Conservation (phyloP, 2,888 invertebrate genomes). For the Halocaridina rubra region DNA sequence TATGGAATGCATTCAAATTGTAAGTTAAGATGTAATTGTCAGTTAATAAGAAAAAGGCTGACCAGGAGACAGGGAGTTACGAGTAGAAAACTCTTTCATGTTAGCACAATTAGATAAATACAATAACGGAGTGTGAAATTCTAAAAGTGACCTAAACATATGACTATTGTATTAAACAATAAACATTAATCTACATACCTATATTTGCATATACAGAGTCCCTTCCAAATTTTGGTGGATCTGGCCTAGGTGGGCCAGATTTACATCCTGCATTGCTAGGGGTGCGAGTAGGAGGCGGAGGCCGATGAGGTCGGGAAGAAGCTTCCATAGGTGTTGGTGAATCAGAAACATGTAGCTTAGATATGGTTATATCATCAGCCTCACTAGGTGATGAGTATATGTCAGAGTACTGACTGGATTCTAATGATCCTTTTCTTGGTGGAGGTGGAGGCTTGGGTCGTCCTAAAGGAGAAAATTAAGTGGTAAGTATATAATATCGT, state of each 20-base stretch:
- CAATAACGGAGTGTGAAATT: too few relatives aligned
- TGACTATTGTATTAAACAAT: too few relatives aligned
- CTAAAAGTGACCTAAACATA: too few relatives aligned
- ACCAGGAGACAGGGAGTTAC: too few relatives aligned
- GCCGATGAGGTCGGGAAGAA: slow-evolving; percentile 32
- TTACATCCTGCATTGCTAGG: slow-evolving; percentile 35
- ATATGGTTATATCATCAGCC: background rate
- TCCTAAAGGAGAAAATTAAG: slow-evolving; percentile 16
- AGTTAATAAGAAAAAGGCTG: too few relatives aligned
- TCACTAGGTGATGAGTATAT: background rate
- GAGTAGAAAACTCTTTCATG: too few relatives aligned
- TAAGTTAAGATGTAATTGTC: too few relatives aligned
- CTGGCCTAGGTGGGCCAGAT: slow-evolving; percentile 14
- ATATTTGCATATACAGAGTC: slow-evolving; percentile 58
- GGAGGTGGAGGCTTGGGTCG: slow-evolving; percentile 62
- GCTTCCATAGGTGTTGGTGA: background rate
- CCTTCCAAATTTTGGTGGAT: slow-evolving; percentile 20
- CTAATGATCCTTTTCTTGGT: slow-evolving; percentile 58
- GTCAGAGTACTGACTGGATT: slow-evolving; percentile 21
- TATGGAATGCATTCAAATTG: too few relatives aligned
- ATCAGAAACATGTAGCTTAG: background rate
- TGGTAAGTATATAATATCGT: background rate
- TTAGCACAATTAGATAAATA: too few relatives aligned
- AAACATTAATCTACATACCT: too few relatives aligned
- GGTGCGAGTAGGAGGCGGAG: slow-evolving; percentile 54